phyloP scores from a whole-genome alignment of 2,797 vertebrate genomes.

The Limosa lapponica region DNA sequence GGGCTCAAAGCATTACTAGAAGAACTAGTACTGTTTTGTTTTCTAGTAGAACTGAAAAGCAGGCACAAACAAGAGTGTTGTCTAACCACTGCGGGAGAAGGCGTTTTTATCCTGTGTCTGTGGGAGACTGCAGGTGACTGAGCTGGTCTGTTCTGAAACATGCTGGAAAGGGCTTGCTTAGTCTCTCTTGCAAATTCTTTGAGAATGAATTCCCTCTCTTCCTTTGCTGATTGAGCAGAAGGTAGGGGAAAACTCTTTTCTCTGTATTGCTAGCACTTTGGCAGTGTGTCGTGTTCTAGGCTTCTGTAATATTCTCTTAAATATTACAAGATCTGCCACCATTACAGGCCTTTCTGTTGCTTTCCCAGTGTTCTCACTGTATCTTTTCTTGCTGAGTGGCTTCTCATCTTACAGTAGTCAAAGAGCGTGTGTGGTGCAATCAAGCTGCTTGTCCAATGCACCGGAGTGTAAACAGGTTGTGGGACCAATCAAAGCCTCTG shows the following conservation, averaged over 20 bases:
- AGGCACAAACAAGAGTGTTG: background rate
- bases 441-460: background rate
- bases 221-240: background rate
- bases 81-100: background rate
- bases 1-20: background rate
- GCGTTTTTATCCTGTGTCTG: background rate
- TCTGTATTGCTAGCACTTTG: background rate
- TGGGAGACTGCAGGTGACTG: background rate
- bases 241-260: background rate
- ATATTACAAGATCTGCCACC: background rate
- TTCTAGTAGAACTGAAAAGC: background rate
- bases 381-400: background rate
- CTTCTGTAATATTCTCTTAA: background rate
- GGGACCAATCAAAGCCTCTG: background rate
- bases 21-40: background rate
- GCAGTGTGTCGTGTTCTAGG: background rate
- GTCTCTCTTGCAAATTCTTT: background rate
- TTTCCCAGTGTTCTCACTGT: background rate
- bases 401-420: background rate
- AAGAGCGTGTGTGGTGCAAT: background rate
- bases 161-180: background rate
- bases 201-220: accelerated
- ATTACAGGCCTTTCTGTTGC: background rate
- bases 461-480: background rate
- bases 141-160: background rate